phyloP scores from a whole-genome alignment of 2,113 vertebrate species.

The Aphelocoma coerulescens region DNA sequence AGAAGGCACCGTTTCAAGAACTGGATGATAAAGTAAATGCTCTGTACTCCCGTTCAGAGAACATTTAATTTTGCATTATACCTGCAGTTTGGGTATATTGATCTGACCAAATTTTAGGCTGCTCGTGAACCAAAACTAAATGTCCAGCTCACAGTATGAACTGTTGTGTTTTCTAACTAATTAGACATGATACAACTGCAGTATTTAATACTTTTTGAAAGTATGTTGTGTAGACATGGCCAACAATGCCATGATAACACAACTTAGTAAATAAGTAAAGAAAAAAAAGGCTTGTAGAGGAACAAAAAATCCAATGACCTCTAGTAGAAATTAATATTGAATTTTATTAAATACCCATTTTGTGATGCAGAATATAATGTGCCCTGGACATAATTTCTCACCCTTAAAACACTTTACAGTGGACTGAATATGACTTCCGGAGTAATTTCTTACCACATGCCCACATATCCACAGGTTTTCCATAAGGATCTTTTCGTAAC shows the following conservation, averaged over 20 bases:
- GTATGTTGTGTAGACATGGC: neutral
- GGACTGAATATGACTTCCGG: neutral
- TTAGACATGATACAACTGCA: neutral
- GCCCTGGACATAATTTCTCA: neutral
- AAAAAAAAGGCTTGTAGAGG: neutral
- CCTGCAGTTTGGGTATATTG: neutral
- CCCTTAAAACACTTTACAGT: neutral
- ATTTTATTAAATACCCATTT: neutral
- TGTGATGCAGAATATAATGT: neutral
- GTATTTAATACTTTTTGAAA: neutral
- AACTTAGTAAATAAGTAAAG: neutral
- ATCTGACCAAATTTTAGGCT: neutral
- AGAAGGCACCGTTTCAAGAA: neutral
- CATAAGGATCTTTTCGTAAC: conserved; percentile 94
- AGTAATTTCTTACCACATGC: conserved; percentile 86
- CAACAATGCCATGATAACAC: neutral
- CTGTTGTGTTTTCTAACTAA: neutral
- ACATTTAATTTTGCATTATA: neutral
- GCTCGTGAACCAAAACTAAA: neutral
- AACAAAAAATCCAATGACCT: neutral
- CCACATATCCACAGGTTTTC: conserved; percentile 99
- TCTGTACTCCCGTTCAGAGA: neutral
- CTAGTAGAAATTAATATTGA: neutral
- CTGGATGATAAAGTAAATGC: neutral
- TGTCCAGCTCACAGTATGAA: neutral